Evolutionary conservation across 2,888 invertebrate genomes (phyloP).

Genomic region (Eupithecia subfuscata): DNA sequence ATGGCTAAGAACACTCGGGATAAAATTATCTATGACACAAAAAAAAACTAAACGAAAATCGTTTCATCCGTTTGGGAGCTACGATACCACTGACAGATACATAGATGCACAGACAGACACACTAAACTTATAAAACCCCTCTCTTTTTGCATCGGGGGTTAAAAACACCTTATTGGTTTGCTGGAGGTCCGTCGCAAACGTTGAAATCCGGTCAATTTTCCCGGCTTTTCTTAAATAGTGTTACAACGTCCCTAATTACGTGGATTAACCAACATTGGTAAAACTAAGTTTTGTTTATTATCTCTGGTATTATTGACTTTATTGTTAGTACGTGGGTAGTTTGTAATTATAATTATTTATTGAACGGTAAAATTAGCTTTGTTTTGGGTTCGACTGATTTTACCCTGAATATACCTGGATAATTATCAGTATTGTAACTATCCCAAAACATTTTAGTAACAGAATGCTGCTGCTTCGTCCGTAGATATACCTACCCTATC

Average conservation of each 20-base stretch:
- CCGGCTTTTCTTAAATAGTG: conserved; percentile 13
- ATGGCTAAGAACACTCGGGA: too few relatives aligned
- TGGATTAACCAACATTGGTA: conserved; percentile 47
- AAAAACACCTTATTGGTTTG: neutral
- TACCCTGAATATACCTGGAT: neutral
- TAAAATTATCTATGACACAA: too few relatives aligned
- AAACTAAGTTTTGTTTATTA: conserved; percentile 43
- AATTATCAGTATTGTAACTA: neutral
- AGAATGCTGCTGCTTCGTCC: neutral
- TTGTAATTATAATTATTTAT: conserved; percentile 30
- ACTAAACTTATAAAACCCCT: too few relatives aligned
- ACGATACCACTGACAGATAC: too few relatives aligned
- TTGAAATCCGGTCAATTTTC: neutral
- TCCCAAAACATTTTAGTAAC: conserved; percentile 27
- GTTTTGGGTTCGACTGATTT: conserved; percentile 12
- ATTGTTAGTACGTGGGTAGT: conserved; percentile 27
- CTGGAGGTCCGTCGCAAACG: neutral
- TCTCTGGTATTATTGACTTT: conserved; percentile 33
- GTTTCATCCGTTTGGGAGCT: too few relatives aligned
- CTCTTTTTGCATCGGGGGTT: too few relatives aligned
- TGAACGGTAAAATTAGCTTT: conserved; percentile 39
- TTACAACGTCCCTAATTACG: conserved; percentile 37
- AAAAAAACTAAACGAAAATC: too few relatives aligned
- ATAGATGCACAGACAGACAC: too few relatives aligned
- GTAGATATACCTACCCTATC: neutral